phyloP scores from a whole-genome alignment of 2,797 vertebrate species.

The Chelonia mydas region DNA sequence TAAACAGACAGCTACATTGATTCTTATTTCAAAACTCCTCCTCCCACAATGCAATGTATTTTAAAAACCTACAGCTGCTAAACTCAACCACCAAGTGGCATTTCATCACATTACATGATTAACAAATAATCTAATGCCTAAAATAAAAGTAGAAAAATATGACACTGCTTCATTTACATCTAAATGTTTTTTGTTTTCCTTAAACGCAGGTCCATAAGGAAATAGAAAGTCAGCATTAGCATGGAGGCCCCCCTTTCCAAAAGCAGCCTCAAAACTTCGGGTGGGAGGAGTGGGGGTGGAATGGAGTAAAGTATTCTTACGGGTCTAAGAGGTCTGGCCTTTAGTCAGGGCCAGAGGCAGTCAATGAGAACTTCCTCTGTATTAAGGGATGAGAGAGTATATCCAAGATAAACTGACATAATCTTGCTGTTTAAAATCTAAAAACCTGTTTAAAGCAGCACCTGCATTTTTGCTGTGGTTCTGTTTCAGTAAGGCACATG shows the following conservation, averaged over 20 bases:
- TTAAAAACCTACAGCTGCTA: neutral
- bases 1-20: neutral
- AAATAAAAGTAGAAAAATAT: neutral
- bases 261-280: neutral
- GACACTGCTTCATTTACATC: neutral
- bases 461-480: neutral
- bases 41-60: neutral
- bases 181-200: neutral
- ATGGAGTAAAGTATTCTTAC: neutral
- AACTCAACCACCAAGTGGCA: neutral
- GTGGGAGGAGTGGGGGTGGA: neutral
- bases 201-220: neutral
- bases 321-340: neutral
- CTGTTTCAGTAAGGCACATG: constrained; percentile 11
- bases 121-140: neutral
- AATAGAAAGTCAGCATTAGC: neutral
- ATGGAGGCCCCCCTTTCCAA: neutral
- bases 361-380: neutral
- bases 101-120: neutral
- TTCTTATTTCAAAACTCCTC: neutral
- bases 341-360: neutral
- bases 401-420: neutral
- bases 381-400: constrained; percentile 24
- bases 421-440: neutral
- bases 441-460: constrained; percentile 24